Evolutionary conservation across 2,797 vertebrate genomes (phyloP), one percentile per base, ranked within the genome.

Genomic region (Anguilla pacifica): DNA sequence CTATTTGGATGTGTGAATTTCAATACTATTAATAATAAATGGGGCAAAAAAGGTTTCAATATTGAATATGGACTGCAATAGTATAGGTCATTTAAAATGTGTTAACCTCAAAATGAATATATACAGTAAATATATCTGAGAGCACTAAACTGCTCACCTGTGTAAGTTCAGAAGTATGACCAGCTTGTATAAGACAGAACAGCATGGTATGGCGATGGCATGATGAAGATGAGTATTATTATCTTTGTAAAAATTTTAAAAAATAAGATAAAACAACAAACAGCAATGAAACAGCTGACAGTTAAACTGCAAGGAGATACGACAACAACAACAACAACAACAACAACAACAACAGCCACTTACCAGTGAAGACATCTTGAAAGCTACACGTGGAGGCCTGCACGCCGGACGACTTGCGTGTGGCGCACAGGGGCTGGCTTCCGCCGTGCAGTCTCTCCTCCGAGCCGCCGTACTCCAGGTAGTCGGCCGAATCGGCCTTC

Each of bases 351-450:
- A 22, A 17, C 31, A 25, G 39, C 1, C 61, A 89, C 96, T 96
- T 91, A 98, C 98, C 98, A 93, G 97, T 96, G 92, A 99, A 99
- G 77, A 98, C 94, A 81, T 98, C 97, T 88, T 97, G 98, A 91
- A 97, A 97, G 86, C 95, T 92, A 9, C 97, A 97, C 1, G 96
- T 89, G 31, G 97, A 96, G 35, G 94, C 91, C 84, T 96, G 96
- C 55, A 96, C 95, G 85, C 95, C 96, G 59, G 97, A 96, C 31
- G 95, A 95, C 89, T 95, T 96, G 72, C 95, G 95, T n/a, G 96
- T 94, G 7, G 91, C 91, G 88, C 92, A 95, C 31, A 96, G 93
- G 77, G 96, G 94, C 88, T 95, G 94, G 90, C 95, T 96, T 84
- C 95, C 96, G 0, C 92, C 92, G 86, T 94, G 88, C 70, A 95